phyloP scores from a whole-genome alignment of 2,888 invertebrate species.

The Drosophila subsilvestris region DNA sequence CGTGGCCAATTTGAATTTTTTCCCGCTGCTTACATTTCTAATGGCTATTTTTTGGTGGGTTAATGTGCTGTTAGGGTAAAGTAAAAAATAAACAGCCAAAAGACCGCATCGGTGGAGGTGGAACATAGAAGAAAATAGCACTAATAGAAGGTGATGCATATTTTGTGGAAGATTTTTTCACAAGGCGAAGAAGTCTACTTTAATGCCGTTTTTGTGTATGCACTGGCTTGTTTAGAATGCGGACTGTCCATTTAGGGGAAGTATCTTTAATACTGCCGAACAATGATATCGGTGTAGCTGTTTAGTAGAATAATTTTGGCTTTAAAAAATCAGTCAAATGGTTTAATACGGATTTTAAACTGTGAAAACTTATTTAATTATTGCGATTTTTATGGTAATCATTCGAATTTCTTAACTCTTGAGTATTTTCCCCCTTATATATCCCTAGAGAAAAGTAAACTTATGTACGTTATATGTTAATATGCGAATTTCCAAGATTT shows the following conservation, averaged over 20 bases:
- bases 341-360: too few relatives aligned
- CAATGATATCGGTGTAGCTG: too few relatives aligned
- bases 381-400: too few relatives aligned
- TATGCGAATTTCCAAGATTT: too few relatives aligned
- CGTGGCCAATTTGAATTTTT: slow-evolving; percentile 84
- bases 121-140: slow-evolving; percentile 52
- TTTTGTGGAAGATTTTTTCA: slow-evolving; percentile 39
- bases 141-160: slow-evolving; percentile 25
- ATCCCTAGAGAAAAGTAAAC: slow-evolving; percentile 42
- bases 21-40: slow-evolving; percentile 70
- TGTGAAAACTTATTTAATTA: too few relatives aligned
- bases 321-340: too few relatives aligned
- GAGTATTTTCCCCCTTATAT: slow-evolving; percentile 47
- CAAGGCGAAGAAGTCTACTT: slow-evolving; percentile 71
- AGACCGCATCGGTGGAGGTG: background rate
- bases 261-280: background rate
- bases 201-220: slow-evolving; percentile 43
- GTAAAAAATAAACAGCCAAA: slow-evolving; percentile 45
- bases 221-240: background rate
- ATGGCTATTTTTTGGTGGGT: slow-evolving; percentile 76
- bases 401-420: too few relatives aligned
- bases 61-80: slow-evolving; percentile 79
- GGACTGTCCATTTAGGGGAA: background rate
- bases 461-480: slow-evolving; percentile 4
- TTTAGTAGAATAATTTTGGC: background rate